Percentiles rank a stretch among this genome's conserved stretches.
These are phyloP conservation scores for Lycophotia porphyrea DNA, from an alignment of 2,888 invertebrate species.

Conservation along the genomic window DNA sequence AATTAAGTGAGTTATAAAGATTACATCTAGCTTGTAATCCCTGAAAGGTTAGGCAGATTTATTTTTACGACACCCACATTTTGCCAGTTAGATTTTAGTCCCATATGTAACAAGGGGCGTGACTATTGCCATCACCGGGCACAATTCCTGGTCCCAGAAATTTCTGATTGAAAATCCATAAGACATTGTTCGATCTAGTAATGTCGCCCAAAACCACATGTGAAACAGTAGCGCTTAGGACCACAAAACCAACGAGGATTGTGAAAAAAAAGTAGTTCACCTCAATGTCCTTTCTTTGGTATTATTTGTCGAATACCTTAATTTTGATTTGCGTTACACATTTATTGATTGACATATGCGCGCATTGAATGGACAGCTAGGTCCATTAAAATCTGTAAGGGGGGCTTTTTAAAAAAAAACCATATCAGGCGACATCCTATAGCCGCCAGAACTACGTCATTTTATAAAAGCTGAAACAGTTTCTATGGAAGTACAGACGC, in stretches of 20 bases:
- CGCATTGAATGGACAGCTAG: neutral
- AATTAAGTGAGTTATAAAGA: conserved; percentile 4
- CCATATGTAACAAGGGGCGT: neutral
- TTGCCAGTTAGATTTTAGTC: neutral
- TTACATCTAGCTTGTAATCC: neutral
- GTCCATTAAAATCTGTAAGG: neutral
- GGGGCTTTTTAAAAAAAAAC: neutral
- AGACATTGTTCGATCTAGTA: rapidly evolving
- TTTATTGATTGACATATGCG: neutral
- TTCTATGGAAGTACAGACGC: no score
- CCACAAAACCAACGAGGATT: neutral
- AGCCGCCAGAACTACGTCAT: no score
- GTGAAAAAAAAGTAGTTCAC: no score
- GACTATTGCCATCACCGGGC: neutral
- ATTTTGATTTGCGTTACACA: no score
- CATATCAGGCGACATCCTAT: neutral
- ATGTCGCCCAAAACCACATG: no score
- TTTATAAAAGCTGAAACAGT: no score
- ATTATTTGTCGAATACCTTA: neutral
- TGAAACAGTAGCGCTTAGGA: no score
- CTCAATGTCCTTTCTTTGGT: neutral
- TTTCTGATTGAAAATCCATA: neutral
- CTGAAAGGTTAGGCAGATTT: neutral
- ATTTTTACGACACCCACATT: neutral
- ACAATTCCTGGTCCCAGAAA: no score